Evolutionary conservation across 2,797 vertebrate species (phyloP).

Genomic region (Enteromius anoplus): DNA sequence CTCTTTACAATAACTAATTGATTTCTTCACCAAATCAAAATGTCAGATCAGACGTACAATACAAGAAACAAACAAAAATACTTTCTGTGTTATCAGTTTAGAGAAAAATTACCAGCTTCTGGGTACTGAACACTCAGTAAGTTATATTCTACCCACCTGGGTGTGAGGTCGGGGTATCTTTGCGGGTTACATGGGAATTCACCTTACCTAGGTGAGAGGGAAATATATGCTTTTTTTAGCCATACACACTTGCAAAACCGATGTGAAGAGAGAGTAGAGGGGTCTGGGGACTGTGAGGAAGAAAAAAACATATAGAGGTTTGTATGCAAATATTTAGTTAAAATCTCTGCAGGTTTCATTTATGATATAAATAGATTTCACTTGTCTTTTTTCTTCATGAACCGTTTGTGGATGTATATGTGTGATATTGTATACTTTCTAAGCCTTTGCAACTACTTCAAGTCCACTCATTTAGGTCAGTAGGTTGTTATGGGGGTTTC

Average conservation of each 20-base stretch:
- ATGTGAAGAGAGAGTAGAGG: not conserved
- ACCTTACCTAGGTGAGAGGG: slow-evolving; percentile 46
- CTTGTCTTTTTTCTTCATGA: not conserved
- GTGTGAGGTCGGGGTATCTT: slow-evolving; percentile 35
- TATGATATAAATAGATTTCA: not conserved
- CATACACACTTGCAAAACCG: slow-evolving; percentile 25
- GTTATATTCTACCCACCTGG: slow-evolving; percentile 47
- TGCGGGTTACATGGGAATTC: slow-evolving; percentile 49
- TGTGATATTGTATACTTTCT: not conserved
- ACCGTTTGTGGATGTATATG: not conserved
- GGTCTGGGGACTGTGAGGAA: not conserved
- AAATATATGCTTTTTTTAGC: slow-evolving; percentile 14
- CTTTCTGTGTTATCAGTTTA: not conserved
- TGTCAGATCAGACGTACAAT: not conserved
- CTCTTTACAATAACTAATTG: not conserved
- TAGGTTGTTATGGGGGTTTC: not conserved
- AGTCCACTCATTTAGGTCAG: slow-evolving; percentile 7
- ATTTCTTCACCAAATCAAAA: not conserved
- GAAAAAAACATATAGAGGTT: not conserved
- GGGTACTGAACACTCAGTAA: not conserved
- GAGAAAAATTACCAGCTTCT: not conserved
- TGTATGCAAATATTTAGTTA: not conserved
- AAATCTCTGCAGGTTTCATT: not conserved
- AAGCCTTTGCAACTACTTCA: not conserved
- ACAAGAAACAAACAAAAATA: not conserved